These are phyloP conservation scores for Rhineura floridana DNA, from an alignment of 2,113 vertebrate species.

Conservation along the genomic window DNA sequence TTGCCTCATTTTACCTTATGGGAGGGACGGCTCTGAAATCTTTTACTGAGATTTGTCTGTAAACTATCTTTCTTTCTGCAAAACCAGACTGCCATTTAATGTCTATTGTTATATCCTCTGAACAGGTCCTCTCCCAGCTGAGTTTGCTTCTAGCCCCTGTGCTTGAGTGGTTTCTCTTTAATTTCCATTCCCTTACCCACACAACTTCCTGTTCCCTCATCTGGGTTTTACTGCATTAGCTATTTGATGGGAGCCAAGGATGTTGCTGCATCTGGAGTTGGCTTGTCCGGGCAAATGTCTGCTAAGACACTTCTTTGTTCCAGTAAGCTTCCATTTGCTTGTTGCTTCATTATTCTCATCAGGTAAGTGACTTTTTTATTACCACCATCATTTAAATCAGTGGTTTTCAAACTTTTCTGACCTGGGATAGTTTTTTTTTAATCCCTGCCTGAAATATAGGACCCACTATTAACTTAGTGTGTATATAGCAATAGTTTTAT, in stretches of 20 bases:
- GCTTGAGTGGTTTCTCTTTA: not conserved
- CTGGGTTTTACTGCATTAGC: not conserved
- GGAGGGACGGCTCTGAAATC: too few species aligned
- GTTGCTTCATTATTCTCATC: not conserved
- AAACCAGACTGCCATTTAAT: not conserved
- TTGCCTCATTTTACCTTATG: too few species aligned
- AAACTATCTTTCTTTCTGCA: too few species aligned
- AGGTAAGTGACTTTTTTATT: not conserved
- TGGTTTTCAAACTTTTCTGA: not conserved
- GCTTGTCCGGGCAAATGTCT: not conserved
- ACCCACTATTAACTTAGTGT: too few species aligned
- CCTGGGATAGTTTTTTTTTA: too few species aligned
- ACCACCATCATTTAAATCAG: too few species aligned
- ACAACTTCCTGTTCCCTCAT: not conserved
- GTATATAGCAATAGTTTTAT: too few species aligned
- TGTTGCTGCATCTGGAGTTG: not conserved
- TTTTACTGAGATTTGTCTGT: too few species aligned
- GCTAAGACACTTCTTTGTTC: not conserved
- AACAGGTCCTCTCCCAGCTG: not conserved
- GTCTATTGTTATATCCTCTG: not conserved
- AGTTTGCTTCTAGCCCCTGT: not conserved
- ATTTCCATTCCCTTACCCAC: not conserved
- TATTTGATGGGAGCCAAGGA: too few species aligned
- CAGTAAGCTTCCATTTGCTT: not conserved
- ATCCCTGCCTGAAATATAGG: not conserved